Base-by-base conservation (phyloP, 2,888 invertebrate species). In the Perizoma affinitatum region DNA sequence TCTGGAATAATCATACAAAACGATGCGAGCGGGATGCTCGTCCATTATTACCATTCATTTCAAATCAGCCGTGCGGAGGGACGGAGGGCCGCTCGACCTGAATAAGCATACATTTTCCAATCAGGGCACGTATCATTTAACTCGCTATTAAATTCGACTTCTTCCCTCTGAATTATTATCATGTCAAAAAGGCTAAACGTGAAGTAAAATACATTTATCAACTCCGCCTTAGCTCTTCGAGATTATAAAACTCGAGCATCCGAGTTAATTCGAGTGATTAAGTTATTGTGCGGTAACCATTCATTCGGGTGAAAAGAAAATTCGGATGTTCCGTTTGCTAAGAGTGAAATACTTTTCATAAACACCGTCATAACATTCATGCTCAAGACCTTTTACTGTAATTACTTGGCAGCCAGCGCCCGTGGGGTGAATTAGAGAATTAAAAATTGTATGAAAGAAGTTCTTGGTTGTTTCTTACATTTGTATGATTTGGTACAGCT, bases 101-200 rank as follows among this genome's bases (percentile, higher is more conserved):
- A 92, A 92, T 91, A 90, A 90, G 87, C 90, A 90, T 90, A 92
- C 90, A 91, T 91, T 92, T 92, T 92, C 92, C 92, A 92, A 91
- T 92, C 90, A 91, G 88, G 84, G 82, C 90, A 92, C 92, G 92
- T 92, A 90, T 91, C 90, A 92, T 92, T 92, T 89, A 92, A 91
- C 90, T 90, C 79, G 90, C 92, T 91, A 91, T 92, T 90, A 92
- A 92, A 91, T 90, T 88, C 90, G 86, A 87, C 89, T 89, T 90
- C 89, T 90, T 91, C 89, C 90, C 88, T 89, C 76, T 82, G 84
- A 89, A 88, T 90, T 89, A 89, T 89, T 88, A 88, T 84, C 87
- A 86, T 87, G 87, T 88, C 86, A 86, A 84, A 86, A 83, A 82
- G 80, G 78, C 74, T 67, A 71, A 71, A 74, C 73, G 70, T 76